Evolutionary conservation across 2,113 vertebrate species (phyloP).

Genomic region (Phaethon lepturus): DNA sequence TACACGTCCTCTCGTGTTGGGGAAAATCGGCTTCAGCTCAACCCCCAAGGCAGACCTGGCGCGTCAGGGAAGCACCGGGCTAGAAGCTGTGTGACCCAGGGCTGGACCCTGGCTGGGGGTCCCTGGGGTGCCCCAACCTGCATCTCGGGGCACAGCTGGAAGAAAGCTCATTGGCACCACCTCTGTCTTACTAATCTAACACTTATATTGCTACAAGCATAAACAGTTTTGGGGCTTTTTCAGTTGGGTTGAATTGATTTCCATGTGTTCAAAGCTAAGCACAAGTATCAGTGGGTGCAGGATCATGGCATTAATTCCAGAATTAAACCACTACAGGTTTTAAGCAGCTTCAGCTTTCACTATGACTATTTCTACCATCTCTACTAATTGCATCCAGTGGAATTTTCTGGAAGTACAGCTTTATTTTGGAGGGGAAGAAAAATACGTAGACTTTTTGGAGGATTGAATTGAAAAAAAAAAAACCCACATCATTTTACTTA

Average conservation of each 20-base stretch:
- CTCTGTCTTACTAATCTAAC: rapidly evolving
- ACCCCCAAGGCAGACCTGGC: rapidly evolving
- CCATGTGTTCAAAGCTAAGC: background rate
- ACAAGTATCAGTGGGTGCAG: background rate
- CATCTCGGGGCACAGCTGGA: background rate
- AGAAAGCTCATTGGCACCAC: background rate
- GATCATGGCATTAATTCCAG: background rate
- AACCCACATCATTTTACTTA: background rate
- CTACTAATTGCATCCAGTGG: slow-evolving; percentile 33
- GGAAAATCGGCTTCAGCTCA: background rate
- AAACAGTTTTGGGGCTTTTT: background rate
- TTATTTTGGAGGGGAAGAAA: background rate
- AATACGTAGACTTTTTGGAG: background rate
- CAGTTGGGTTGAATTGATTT: background rate
- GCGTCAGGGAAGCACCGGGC: rapidly evolving
- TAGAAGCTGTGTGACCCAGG: background rate
- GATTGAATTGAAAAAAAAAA: background rate
- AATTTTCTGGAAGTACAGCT: slow-evolving; percentile 17
- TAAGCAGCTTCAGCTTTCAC: background rate
- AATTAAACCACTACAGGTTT: slow-evolving; percentile 1
- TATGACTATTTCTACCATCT: background rate
- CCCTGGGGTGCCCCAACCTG: rapidly evolving
- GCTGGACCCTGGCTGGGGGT: background rate
- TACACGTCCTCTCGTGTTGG: rapidly evolving
- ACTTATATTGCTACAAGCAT: rapidly evolving